Evolutionary conservation across 1,140 invertebrate genomes (phyloP), one percentile per base, ranked within the genome.

Genomic region (Heliconius melpomene): DNA sequence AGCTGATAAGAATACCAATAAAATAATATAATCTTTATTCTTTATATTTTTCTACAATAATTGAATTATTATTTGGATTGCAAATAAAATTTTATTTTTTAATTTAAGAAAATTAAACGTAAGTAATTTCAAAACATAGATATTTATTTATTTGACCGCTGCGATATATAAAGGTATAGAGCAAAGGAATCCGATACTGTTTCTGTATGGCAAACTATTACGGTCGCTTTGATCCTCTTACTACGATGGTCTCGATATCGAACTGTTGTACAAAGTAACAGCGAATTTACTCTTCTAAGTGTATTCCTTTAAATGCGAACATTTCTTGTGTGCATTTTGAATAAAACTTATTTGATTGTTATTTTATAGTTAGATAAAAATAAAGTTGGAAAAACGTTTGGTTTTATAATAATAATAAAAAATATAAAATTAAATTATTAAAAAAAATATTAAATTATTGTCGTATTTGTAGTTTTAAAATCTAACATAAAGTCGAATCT

Each of bases 191-290:
- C 74, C 76, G 36, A 72, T 72, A 72, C 77, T 78, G 75, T 82
- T 82, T 83, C 83, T 86, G 85, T 83, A 82, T 76, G 83, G 85
- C 75, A 83, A 81, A 84, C 83, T 85, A 85, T 89, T 88, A 87
- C 83, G 82, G 82, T 79, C 79, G 80, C 81, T 86, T 78, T 88
- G 89, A 92, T 91, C 90, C 88, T 91, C 88, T 90, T 91, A 92
- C 83, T 85, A 88, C 85, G 86, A 89, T 89, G 81, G 88, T 80
- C 80, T 83, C 81, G 83, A 80, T 85, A 83, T 88, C 82, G 81
- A 88, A 82, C 84, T 83, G 80, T 82, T 83, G 79, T 84, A 74
- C 83, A 77, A 85, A 75, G 78, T 77, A 77, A 85, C 75, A 81
- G 77, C 70, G 75, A 82, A 78, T 83, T 78, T 73, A 79, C 32